phyloP scores from a whole-genome alignment of 1,140 invertebrate genomes.

The Leptinotarsa texana region DNA sequence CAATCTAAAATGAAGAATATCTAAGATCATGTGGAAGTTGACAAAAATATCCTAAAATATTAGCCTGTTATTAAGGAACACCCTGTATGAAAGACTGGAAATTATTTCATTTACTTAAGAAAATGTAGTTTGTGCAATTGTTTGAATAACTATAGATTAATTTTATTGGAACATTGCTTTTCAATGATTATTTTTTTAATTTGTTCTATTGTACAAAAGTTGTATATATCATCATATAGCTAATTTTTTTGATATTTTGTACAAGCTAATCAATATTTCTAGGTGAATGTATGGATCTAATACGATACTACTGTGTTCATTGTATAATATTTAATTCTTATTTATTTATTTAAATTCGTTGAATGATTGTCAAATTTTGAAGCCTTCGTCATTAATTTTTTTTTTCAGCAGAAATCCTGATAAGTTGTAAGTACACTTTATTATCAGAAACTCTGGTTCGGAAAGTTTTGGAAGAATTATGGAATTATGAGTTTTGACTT shows the following conservation, averaged over 20 bases:
- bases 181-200: neutral
- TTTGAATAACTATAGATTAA: neutral
- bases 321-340: conserved; percentile 19
- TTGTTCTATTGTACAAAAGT: neutral
- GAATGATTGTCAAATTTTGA: neutral
- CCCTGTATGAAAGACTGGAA: too few species aligned
- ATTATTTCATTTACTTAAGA: neutral
- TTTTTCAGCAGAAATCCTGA: too few species aligned
- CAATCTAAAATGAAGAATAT: too few species aligned
- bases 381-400: too few species aligned
- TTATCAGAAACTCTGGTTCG: too few species aligned
- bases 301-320: conserved; percentile 26
- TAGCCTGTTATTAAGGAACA: too few species aligned
- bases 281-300: conserved; percentile 15
- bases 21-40: too few species aligned
- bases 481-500: too few species aligned
- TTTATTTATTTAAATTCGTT: conserved; percentile 19
- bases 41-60: too few species aligned
- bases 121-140: neutral
- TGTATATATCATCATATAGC: neutral
- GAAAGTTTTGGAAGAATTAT: too few species aligned
- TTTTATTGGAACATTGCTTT: neutral
- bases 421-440: too few species aligned
- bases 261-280: neutral
- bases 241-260: neutral